Base-by-base conservation (phyloP, 2,888 invertebrate species). In the Euzetes globulus region DNA sequence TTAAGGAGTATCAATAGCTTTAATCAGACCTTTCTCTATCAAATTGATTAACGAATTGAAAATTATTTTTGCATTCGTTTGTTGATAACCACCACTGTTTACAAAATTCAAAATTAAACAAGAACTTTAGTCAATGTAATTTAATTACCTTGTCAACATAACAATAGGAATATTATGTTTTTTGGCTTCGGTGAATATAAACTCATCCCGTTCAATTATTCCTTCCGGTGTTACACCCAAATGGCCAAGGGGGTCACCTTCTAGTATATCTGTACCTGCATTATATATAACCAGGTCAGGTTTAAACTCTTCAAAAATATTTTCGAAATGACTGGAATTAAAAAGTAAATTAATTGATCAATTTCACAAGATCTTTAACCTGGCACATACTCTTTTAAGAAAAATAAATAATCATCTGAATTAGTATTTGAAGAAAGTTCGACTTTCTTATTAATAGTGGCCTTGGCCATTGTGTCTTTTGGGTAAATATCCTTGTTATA, bases 221-320 rank as follows among this genome's bases (percentile, higher is more conserved):
- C 41, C 90, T 90, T 87, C 83, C 78, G 88, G 85, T 72, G 89
- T 87, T 72, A 94, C 86, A 7, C 86, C 84, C 80, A 94, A 83
- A 71, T 86, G 84, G 0, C 94, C 94, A 6, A 94, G 84, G 0
- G 90, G 88, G 83, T 94, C 94, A 0, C 89, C 88, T 76, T 87
- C 86, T 52, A 94, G 83, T 45, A 92, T 85, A 82, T 94, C 94
- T 0, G 94, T 94, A 0, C 94, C 94, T 17, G 94, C 94, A 83
- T 94, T 94, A 83, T 92, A 94, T n/a, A 94, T 87, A 63, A 94
- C 84, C 29, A 94, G 84, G 81, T 93, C 89, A 0, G 94, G 91
- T 72, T 84, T 84, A 81, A 91, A 93, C 80, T 90, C 88, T 0
- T 84, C 82, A 25, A 92, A 81, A 0, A 91, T 88, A 55, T 84